Evolutionary conservation across 2,113 vertebrate genomes (phyloP).

Genomic region (Meriones unguiculatus): DNA sequence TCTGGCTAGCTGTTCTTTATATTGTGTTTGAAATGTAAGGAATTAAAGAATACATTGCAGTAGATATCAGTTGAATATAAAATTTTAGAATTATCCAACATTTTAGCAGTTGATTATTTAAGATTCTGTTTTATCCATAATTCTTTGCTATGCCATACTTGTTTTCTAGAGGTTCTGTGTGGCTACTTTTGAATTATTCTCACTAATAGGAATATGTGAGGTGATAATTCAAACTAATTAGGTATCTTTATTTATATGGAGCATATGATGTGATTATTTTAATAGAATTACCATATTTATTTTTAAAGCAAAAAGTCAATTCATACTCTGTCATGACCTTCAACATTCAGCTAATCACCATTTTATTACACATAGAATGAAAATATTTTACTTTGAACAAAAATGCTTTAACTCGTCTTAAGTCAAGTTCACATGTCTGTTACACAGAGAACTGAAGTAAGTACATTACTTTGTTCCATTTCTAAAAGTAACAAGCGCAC

Average conservation of each 20-base stretch:
- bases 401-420: background rate
- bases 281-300: background rate
- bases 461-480: background rate
- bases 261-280: constrained; percentile 12
- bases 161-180: background rate
- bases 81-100: background rate
- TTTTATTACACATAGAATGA: background rate
- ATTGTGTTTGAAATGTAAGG: constrained; percentile 17
- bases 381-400: background rate
- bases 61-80: background rate
- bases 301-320: constrained; percentile 38
- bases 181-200: constrained; percentile 9
- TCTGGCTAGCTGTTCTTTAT: background rate
- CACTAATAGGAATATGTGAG: background rate
- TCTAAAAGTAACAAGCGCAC: constrained; percentile 13
- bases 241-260: constrained; percentile 29
- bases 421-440: background rate
- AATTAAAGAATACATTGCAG: constrained; percentile 25
- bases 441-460: background rate
- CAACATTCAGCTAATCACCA: constrained; percentile 17
- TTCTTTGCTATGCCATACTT: constrained; percentile 45
- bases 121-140: background rate
- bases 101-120: constrained; percentile 27
- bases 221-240: background rate
- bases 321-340: background rate